These are phyloP conservation scores for Maccullochella peelii DNA, from an alignment of 2,113 vertebrate genomes.

Conservation along the genomic window DNA sequence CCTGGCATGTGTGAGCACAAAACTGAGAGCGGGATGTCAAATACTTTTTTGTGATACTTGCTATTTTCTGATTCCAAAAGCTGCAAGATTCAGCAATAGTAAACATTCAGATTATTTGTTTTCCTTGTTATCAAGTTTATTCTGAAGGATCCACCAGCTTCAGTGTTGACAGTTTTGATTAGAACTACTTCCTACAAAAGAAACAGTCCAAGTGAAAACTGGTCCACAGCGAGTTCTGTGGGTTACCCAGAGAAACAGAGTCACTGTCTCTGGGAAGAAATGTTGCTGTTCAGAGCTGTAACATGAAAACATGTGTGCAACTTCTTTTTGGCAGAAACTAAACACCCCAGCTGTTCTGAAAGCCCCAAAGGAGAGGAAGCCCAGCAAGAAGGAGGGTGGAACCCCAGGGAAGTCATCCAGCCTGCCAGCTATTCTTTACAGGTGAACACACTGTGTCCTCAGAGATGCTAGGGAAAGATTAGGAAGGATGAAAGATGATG, in stretches of 20 bases:
- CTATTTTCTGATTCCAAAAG: no score
- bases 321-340: slow-evolving; percentile 86
- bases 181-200: background rate
- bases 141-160: background rate
- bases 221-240: no score
- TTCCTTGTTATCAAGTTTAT: background rate
- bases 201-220: background rate
- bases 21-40: no score
- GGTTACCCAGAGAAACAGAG: no score
- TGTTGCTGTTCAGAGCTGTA: background rate
- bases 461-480: background rate
- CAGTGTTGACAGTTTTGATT: background rate
- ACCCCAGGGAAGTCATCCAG: slow-evolving; percentile 88
- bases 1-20: no score
- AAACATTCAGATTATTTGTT: background rate
- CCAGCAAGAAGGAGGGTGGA: slow-evolving; percentile 97
- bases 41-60: no score
- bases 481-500: background rate
- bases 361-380: slow-evolving; percentile 96
- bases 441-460: slow-evolving; percentile 82
- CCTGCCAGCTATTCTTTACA: slow-evolving; percentile 95
- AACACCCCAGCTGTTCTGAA: slow-evolving; percentile 93
- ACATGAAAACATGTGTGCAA: background rate
- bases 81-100: background rate
- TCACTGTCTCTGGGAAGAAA: background rate